These are phyloP conservation scores for Acanthurus tractus DNA, from an alignment of 2,797 vertebrate genomes.

Conservation along the genomic window DNA sequence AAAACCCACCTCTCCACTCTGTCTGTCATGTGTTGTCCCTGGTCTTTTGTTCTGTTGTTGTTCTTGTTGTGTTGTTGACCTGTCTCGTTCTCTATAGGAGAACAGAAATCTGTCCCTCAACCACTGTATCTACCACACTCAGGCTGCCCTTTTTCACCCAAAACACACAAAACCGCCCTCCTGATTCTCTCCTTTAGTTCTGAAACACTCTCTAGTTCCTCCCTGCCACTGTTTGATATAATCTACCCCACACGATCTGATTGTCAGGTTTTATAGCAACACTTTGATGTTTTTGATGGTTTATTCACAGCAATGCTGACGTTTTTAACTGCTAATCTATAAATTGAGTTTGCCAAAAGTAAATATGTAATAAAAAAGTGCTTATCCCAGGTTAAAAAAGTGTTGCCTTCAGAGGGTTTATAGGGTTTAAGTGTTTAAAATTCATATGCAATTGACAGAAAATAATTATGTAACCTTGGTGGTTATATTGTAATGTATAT, in stretches of 20 bases:
- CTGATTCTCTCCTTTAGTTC: constrained; percentile 8
- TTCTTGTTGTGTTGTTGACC: constrained; percentile 63
- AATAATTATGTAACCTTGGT: too few relatives aligned
- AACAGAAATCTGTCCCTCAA: constrained; percentile 45
- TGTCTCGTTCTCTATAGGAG: constrained; percentile 57
- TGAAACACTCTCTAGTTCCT: not conserved
- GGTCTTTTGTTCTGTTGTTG: constrained; percentile 66
- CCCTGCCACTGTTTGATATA: constrained; percentile 9
- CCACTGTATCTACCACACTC: constrained; percentile 23
- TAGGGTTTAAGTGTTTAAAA: not conserved
- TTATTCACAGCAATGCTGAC: not conserved
- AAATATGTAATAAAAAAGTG: not conserved
- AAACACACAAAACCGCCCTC: constrained; percentile 12
- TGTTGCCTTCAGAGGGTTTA: not conserved
- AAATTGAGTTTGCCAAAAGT: not conserved
- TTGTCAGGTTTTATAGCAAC: constrained; percentile 14
- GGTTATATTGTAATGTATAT: not conserved
- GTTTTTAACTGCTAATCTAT: not conserved
- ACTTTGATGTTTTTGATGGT: not conserved
- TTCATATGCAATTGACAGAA: too few relatives aligned
- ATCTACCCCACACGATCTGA: not conserved
- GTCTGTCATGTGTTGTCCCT: constrained; percentile 67
- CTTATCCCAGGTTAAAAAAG: not conserved
- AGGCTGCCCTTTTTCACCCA: constrained; percentile 1
- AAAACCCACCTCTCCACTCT: constrained; percentile 43